A percentile compares a stretch with the other conserved stretches of the same genome.
phyloP scores from a whole-genome alignment of 1,140 invertebrate genomes.

The Hestina assimilis region DNA sequence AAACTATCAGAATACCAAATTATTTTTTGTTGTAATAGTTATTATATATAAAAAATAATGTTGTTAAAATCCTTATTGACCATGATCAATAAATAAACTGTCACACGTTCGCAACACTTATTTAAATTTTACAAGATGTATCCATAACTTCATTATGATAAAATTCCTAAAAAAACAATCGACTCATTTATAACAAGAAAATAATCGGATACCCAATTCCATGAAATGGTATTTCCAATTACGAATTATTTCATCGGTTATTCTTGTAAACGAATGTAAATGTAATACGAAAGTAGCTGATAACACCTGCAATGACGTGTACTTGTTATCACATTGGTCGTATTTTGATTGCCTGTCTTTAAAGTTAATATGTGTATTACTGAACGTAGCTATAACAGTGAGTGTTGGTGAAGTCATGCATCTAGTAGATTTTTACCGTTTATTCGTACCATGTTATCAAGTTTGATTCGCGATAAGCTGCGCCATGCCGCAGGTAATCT shows the following conservation, averaged over 20 bases:
- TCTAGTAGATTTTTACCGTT: constrained; percentile 55
- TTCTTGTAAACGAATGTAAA: constrained; percentile 9
- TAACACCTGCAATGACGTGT: constrained; percentile 2
- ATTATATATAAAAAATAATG: too few relatives aligned
- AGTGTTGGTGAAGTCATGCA: constrained; percentile 40
- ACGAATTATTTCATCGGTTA: constrained; percentile 7
- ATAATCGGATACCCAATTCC: constrained; percentile 5
- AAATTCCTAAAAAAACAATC: neutral
- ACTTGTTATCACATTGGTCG: constrained; percentile 1
- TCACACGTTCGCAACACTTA: too few relatives aligned
- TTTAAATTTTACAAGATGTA: too few relatives aligned
- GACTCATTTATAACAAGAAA: neutral
- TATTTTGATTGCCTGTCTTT: constrained; percentile 9
- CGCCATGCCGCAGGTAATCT: constrained; percentile 68
- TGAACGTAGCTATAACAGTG: constrained; percentile 12
- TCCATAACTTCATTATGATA: too few relatives aligned
- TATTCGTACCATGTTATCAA: constrained; percentile 64
- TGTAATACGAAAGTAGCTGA: neutral
- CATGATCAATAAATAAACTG: too few relatives aligned
- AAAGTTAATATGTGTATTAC: neutral
- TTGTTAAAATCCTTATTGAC: too few relatives aligned
- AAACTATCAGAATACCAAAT: too few relatives aligned
- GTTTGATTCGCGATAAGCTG: constrained; percentile 72
- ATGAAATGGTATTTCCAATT: neutral
- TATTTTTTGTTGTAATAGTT: too few relatives aligned